These are phyloP conservation scores for Amblyjoppa proteus DNA, from an alignment of 2,888 invertebrate species.

Conservation along the genomic window DNA sequence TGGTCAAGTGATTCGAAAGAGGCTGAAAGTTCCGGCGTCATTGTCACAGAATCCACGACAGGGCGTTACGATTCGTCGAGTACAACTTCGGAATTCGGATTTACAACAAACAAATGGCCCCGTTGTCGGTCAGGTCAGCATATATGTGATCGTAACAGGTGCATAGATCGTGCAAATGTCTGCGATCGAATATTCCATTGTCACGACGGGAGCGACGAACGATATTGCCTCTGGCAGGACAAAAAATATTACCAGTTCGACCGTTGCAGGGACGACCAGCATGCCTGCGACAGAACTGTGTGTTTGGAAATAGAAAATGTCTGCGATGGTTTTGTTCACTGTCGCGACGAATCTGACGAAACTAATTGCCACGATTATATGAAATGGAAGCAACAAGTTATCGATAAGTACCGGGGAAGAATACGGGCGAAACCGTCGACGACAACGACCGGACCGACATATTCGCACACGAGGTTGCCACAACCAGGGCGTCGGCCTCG, in stretches of 20 bases:
- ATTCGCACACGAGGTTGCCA: background rate
- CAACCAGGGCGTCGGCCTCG: background rate
- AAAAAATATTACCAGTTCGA: constrained; percentile 11
- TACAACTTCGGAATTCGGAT: background rate
- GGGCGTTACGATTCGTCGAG: background rate
- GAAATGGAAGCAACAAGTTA: constrained; percentile 41
- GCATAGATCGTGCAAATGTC: background rate
- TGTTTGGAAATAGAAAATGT: constrained; percentile 78
- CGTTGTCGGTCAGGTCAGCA: background rate
- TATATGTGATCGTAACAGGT: background rate
- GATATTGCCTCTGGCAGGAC: constrained; percentile 4
- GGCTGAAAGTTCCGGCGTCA: background rate
- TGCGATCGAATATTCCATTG: constrained; percentile 38
- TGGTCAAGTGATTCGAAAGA: background rate
- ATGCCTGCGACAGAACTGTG: constrained; percentile 70
- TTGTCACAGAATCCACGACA: constrained; percentile 16
- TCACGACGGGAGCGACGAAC: constrained; percentile 41
- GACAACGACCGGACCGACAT: background rate
- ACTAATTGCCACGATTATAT: constrained; percentile 84
- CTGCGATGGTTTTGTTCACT: constrained; percentile 85
- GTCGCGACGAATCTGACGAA: constrained; percentile 86
- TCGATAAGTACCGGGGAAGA: constrained; percentile 13
- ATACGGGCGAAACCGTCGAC: background rate
- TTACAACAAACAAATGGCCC: background rate
- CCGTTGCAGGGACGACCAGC: constrained; percentile 67